These are phyloP conservation scores for Formica aserva DNA, from an alignment of 2,888 invertebrate genomes.

Conservation along the genomic window DNA sequence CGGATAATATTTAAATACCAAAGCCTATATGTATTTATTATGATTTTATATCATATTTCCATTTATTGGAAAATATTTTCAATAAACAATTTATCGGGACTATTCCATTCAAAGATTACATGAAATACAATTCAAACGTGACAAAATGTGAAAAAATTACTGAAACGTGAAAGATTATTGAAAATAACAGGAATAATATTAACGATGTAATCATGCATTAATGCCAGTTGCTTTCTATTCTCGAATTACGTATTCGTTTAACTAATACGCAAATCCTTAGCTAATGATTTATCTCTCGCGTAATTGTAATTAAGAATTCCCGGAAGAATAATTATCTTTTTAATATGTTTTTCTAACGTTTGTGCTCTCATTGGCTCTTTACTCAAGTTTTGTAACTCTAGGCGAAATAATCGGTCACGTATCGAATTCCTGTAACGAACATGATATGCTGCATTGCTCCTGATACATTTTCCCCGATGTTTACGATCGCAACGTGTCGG, in stretches of 20 bases:
- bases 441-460: not conserved
- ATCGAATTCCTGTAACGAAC: not conserved
- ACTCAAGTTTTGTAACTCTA: not conserved
- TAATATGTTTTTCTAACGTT: not conserved
- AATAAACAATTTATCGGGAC: not conserved
- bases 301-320: slow-evolving; percentile 22
- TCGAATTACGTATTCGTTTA: not conserved
- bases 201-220: slow-evolving; percentile 27
- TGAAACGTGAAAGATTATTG: not conserved
- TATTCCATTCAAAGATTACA: slow-evolving; percentile 8
- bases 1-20: not conserved
- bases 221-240: not conserved
- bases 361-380: not conserved
- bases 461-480: not conserved
- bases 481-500: not conserved
- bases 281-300: not conserved
- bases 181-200: slow-evolving; percentile 11
- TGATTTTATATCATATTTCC: not conserved
- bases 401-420: not conserved
- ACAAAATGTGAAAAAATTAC: no score
- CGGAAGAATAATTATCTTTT: slow-evolving; percentile 11
- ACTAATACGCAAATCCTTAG: slow-evolving; percentile 20
- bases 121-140: not conserved
- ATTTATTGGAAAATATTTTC: not conserved
- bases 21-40: not conserved